A percentile compares a stretch with the other conserved stretches of the same genome.
phyloP scores from a whole-genome alignment of 2,888 invertebrate species.

The Athripsodes cinereus region DNA sequence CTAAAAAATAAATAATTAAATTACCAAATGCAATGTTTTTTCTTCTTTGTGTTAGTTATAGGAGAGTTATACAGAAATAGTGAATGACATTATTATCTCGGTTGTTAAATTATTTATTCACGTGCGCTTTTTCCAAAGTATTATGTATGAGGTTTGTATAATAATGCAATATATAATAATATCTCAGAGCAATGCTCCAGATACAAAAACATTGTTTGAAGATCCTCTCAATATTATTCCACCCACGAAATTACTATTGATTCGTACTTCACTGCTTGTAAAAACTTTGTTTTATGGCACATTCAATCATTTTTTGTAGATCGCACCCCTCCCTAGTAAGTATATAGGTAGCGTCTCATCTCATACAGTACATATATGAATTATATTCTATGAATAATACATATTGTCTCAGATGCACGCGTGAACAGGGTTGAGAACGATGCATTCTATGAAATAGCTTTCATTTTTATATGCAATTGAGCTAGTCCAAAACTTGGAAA shows the following conservation, averaged over 20 bases:
- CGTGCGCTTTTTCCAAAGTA: too few species aligned
- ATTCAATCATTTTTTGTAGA: not conserved
- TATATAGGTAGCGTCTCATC: not conserved
- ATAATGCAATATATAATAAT: not conserved
- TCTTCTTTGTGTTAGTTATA: too few species aligned
- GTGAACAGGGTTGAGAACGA: not conserved
- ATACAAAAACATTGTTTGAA: not conserved
- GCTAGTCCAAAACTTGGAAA: too few species aligned
- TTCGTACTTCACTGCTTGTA: not conserved
- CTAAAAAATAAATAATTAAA: too few species aligned
- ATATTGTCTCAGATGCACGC: constrained; percentile 1
- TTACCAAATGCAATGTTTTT: too few species aligned
- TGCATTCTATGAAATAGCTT: too few species aligned
- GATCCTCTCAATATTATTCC: not conserved
- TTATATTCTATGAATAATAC: constrained; percentile 2
- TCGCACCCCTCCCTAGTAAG: not conserved
- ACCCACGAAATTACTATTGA: not conserved
- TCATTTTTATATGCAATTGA: too few species aligned
- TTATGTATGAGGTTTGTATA: not conserved
- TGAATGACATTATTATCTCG: too few species aligned
- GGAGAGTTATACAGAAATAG: too few species aligned
- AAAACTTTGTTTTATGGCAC: constrained; percentile 2
- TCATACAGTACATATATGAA: not conserved
- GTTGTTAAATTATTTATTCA: too few species aligned
- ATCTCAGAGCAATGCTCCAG: not conserved